A percentile compares a stretch with the other conserved stretches of the same genome.
phyloP scores from a whole-genome alignment of 1,140 invertebrate genomes.

The Bombus cullumanus region DNA sequence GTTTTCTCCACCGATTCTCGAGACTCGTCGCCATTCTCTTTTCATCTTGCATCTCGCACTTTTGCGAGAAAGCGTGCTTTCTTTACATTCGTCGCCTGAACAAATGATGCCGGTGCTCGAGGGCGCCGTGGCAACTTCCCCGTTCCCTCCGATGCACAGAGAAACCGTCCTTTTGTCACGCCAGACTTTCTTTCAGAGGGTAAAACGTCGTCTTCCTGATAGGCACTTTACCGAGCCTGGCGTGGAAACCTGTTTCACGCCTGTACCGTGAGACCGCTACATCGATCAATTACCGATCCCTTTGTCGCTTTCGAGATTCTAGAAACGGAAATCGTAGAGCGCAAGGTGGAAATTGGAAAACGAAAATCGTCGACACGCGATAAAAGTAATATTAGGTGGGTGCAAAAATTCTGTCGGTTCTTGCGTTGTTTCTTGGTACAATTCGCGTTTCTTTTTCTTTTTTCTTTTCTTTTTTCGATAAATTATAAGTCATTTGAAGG shows the following conservation, averaged over 20 bases:
- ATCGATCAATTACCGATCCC: not conserved
- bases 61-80: constrained; percentile 28
- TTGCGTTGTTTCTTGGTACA: not conserved
- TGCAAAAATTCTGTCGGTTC: not conserved
- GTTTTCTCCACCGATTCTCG: not conserved
- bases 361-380: not conserved
- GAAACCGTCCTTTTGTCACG: not conserved
- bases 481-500: no score
- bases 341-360: not conserved
- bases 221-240: not conserved
- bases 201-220: constrained; percentile 4
- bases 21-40: constrained; percentile 19
- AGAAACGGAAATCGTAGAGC: no score
- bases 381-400: not conserved
- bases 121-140: constrained; percentile 8
- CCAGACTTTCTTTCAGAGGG: not conserved
- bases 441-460: not conserved
- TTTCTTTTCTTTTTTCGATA: not conserved
- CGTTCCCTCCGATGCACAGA: constrained; percentile 16
- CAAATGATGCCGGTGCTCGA: constrained; percentile 35
- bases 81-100: constrained; percentile 6
- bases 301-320: not conserved
- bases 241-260: not conserved
- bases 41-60: not conserved
- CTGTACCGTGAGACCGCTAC: no score